Conservation (phyloP, 2,797 vertebrate species). For the Lagorchestes hirsutus region DNA sequence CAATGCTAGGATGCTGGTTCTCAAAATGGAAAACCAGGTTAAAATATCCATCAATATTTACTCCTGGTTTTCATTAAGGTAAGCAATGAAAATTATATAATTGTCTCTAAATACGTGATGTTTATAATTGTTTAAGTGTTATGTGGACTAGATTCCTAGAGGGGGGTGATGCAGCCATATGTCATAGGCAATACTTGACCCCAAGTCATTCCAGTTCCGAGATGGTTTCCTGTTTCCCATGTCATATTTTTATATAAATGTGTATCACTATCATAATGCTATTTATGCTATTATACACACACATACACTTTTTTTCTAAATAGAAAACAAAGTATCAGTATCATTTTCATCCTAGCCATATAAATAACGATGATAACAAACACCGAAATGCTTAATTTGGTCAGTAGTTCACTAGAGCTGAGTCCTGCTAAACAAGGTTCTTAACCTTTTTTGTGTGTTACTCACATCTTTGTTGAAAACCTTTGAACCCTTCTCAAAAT, state of each 20-base stretch:
- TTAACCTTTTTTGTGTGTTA: no score
- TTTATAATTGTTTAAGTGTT: conserved; percentile 66
- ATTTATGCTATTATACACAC: not conserved
- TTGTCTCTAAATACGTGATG: conserved; percentile 61
- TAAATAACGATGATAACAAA: not conserved
- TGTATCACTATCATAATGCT: not conserved
- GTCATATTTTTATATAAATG: not conserved
- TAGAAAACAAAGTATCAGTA: not conserved
- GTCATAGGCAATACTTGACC: not conserved
- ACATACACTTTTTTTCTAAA: not conserved
- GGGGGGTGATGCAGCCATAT: not conserved
- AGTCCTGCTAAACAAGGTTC: not conserved
- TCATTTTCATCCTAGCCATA: not conserved
- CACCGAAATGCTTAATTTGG: no score
- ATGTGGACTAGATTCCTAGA: conserved; percentile 51
- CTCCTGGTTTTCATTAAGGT: conserved; percentile 62
- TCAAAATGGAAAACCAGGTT: conserved; percentile 45
- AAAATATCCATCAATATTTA: conserved; percentile 73
- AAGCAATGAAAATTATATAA: conserved; percentile 63
- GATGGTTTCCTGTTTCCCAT: not conserved
- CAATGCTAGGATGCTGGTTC: conserved; percentile 28
- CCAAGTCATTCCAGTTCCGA: not conserved
- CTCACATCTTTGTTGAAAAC: no score
- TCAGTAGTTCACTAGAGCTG: no score
- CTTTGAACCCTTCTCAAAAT: not conserved